Conservation (phyloP, 2,888 invertebrate genomes). For the Monoplex corrugatus region DNA sequence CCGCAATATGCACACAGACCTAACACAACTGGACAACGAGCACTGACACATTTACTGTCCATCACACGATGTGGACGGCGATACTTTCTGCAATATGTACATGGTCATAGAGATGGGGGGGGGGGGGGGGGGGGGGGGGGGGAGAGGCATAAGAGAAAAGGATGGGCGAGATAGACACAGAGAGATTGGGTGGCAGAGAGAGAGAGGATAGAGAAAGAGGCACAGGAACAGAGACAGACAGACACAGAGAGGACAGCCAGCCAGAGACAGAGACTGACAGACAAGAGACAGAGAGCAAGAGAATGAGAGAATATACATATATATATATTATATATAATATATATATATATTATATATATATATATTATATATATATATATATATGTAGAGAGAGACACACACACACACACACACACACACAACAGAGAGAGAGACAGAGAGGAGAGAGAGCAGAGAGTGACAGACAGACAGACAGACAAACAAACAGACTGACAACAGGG, state of each 20-base stretch:
- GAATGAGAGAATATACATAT: no score
- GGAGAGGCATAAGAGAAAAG: background rate
- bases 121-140: background rate
- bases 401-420: background rate
- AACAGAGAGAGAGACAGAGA: background rate
- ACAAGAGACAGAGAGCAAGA: no score
- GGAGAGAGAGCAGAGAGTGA: no score
- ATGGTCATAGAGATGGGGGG: background rate
- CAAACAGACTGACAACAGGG: background rate
- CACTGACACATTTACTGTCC: no score
- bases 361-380: no score
- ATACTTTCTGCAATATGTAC: background rate
- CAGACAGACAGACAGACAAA: background rate
- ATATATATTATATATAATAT: no score
- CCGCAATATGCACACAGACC: no score
- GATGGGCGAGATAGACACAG: background rate
- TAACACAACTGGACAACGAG: no score
- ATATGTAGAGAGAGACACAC: background rate
- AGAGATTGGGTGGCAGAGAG: background rate
- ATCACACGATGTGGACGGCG: no score
- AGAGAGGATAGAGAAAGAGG: background rate
- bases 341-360: no score
- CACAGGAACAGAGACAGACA: background rate
- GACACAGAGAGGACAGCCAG: background rate
- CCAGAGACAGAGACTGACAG: background rate